Evolutionary conservation across 1,140 invertebrate genomes (phyloP).

Genomic region (Thalassaphorura encarpata): DNA sequence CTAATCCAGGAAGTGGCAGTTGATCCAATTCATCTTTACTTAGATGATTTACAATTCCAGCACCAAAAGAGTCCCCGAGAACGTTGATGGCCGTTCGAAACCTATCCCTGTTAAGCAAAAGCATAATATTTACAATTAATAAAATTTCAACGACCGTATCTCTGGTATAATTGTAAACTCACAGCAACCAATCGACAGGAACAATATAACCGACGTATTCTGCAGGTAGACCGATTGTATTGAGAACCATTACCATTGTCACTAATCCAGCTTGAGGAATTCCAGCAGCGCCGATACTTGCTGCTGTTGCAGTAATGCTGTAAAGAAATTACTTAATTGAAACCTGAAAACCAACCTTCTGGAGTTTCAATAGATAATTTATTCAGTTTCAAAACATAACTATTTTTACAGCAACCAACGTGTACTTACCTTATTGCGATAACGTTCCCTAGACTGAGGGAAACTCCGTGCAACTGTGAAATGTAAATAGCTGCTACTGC

Average conservation of each 20-base stretch:
- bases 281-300: slow-evolving; percentile 52
- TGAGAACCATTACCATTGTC: slow-evolving; percentile 53
- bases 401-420: too few species aligned
- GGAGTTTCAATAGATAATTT: too few species aligned
- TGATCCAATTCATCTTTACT: slow-evolving; percentile 37
- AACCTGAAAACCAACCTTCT: too few species aligned
- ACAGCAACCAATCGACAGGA: slow-evolving; percentile 61
- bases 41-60: slow-evolving; percentile 47
- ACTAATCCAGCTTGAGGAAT: slow-evolving; percentile 49
- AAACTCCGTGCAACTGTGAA: slow-evolving; percentile 53
- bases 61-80: slow-evolving; percentile 49
- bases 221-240: slow-evolving; percentile 51
- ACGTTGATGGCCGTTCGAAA: slow-evolving; percentile 51
- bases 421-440: slow-evolving; percentile 38
- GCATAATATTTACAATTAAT: too few species aligned
- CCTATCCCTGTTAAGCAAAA: slow-evolving; percentile 45
- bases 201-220: slow-evolving; percentile 53
- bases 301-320: slow-evolving; percentile 53
- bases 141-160: too few species aligned
- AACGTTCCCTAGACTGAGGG: slow-evolving; percentile 15
- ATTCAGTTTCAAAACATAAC: too few species aligned
- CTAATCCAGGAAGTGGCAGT: slow-evolving; percentile 23
- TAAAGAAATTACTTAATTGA: too few species aligned
- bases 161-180: too few species aligned
- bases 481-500: slow-evolving; percentile 9